Evolutionary conservation across 23 tunicate species (phyloP).

Genomic region (Trididemnum miniatum): DNA sequence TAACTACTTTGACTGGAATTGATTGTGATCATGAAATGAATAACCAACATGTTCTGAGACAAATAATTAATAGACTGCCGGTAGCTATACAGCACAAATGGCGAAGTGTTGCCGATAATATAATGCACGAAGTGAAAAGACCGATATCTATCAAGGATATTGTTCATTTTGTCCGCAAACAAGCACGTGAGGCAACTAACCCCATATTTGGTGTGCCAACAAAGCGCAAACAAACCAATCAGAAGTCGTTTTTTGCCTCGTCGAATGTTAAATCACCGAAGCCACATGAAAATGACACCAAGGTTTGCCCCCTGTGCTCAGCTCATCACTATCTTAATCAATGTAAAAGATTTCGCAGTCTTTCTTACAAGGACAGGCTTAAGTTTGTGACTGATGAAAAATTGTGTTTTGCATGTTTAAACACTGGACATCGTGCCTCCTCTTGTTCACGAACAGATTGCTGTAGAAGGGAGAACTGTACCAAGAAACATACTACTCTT

Average conservation of each 20-base stretch:
- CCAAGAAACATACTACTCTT: neutral
- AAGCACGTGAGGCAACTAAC: constrained; percentile 5
- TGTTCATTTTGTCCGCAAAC: constrained; percentile 1
- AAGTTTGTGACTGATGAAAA: neutral
- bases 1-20: too few species aligned
- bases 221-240: neutral
- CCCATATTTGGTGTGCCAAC: neutral
- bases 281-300: neutral
- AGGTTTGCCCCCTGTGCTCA: neutral
- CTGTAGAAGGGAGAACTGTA: neutral
- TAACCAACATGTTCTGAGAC: neutral
- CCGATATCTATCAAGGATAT: neutral
- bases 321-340: neutral
- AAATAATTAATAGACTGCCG: constrained; percentile 2
- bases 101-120: neutral
- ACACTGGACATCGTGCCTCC: neutral
- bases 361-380: neutral
- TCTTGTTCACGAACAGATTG: neutral
- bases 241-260: neutral
- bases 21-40: neutral
- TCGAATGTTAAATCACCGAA: neutral
- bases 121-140: neutral
- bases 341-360: too few species aligned
- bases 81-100: neutral
- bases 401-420: neutral